These are phyloP conservation scores for Lithobates sylvaticus DNA, from an alignment of 2,797 vertebrate species.

Conservation along the genomic window DNA sequence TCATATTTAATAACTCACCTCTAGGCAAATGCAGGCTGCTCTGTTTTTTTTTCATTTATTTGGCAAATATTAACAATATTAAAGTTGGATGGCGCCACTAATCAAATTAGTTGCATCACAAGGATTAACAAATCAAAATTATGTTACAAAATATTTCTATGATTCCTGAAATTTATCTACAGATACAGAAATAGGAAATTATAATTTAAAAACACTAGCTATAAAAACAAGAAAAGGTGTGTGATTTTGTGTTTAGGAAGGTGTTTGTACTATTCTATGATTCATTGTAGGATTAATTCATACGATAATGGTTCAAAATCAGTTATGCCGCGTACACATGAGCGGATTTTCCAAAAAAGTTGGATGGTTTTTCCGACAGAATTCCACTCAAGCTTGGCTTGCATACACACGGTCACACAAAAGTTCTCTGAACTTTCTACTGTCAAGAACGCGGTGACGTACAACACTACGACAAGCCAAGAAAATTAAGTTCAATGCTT, in stretches of 20 bases:
- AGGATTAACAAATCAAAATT: neutral
- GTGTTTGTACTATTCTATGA: neutral
- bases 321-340: no score
- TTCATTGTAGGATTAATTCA: neutral
- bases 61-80: neutral
- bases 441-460: no score
- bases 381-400: no score
- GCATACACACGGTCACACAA: no score
- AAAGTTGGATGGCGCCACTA: neutral
- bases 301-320: neutral
- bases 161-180: neutral
- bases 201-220: neutral
- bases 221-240: neutral
- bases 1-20: constrained; percentile 21
- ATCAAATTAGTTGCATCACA: neutral
- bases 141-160: neutral
- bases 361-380: no score
- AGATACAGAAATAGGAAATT: neutral
- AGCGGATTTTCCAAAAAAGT: no score
- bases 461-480: no score
- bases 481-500: no score
- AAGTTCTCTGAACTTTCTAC: no score
- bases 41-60: neutral
- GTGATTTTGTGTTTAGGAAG: neutral
- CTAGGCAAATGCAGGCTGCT: constrained; percentile 9